A percentile compares a stretch with the other conserved stretches of the same genome.
Evolutionary conservation across 2,797 vertebrate genomes (phyloP).

Genomic region (Rhinichthys osculus): DNA sequence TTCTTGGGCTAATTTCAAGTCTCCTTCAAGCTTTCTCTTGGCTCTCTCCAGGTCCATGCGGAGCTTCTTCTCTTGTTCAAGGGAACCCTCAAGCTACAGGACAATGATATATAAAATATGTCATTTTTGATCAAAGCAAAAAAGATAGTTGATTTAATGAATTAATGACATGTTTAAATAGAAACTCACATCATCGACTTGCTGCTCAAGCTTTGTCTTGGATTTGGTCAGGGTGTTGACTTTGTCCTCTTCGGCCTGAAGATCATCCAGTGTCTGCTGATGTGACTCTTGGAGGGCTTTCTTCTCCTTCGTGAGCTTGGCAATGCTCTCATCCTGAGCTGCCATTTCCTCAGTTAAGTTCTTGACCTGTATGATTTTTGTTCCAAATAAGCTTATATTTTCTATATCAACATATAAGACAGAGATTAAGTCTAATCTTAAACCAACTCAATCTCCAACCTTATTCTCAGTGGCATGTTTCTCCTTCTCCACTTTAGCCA

Average conservation of each 20-base stretch:
- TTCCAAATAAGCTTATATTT: neutral
- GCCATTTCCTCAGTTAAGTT: constrained; percentile 78
- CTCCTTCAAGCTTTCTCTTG: constrained; percentile 89
- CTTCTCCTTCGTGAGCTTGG: constrained; percentile 76
- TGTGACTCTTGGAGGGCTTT: constrained; percentile 75
- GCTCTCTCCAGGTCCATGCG: constrained; percentile 85
- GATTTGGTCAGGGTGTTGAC: constrained; percentile 84
- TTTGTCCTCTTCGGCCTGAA: constrained; percentile 83
- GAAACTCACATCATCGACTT: constrained; percentile 87
- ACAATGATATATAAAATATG: neutral
- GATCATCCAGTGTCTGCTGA: constrained; percentile 75
- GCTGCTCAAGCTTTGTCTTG: constrained; percentile 87
- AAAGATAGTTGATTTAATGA: neutral
- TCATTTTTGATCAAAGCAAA: neutral
- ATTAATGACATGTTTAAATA: neutral
- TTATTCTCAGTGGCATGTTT: constrained; percentile 74
- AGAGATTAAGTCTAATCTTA: constrained; percentile 49
- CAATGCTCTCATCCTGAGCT: constrained; percentile 80
- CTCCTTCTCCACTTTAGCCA: constrained; percentile 89
- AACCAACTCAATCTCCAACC: constrained; percentile 69
- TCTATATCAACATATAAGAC: neutral
- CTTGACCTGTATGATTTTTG: constrained; percentile 71
- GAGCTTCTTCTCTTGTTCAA: constrained; percentile 89
- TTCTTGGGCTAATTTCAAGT: constrained; percentile 85
- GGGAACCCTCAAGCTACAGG: constrained; percentile 82